Conservation (phyloP, 2,888 invertebrate genomes). For the Drosophila longiperda region DNA sequence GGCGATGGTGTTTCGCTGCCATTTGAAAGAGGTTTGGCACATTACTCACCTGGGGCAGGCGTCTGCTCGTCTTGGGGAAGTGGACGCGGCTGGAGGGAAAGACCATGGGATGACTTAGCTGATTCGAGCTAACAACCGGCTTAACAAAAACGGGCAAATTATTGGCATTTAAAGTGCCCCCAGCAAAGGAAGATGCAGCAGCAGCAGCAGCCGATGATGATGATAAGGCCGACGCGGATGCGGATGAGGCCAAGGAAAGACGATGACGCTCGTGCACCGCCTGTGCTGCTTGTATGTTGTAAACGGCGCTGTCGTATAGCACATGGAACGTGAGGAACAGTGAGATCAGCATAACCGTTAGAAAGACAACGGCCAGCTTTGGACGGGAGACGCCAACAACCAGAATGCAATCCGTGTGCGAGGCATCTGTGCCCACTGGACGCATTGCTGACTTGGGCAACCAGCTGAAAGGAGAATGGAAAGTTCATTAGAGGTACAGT, state of each 20-base stretch:
- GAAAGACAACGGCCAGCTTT: slow-evolving; percentile 91
- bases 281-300: slow-evolving; percentile 90
- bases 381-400: slow-evolving; percentile 94
- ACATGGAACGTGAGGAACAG: slow-evolving; percentile 94
- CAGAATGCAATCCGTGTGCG: slow-evolving; percentile 90
- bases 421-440: slow-evolving; percentile 92
- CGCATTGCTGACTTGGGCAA: slow-evolving; percentile 92
- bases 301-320: slow-evolving; percentile 93
- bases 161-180: slow-evolving; percentile 49
- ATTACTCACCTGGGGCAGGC: slow-evolving; percentile 87
- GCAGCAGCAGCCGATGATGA: slow-evolving; percentile 20
- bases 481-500: not conserved
- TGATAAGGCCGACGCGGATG: slow-evolving; percentile 43
- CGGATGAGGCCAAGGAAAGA: slow-evolving; percentile 76
- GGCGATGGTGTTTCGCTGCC: not conserved
- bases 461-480: slow-evolving; percentile 87
- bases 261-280: slow-evolving; percentile 87
- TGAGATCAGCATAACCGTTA: slow-evolving; percentile 92
- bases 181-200: not conserved
- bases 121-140: slow-evolving; percentile 77
- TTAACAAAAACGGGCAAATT: slow-evolving; percentile 81
- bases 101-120: slow-evolving; percentile 85
- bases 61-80: slow-evolving; percentile 88
- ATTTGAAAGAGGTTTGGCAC: slow-evolving; percentile 7
- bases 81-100: slow-evolving; percentile 86